A percentile compares a stretch with the other conserved stretches of the same genome.
These are phyloP conservation scores for Drosophila peninsularis DNA, from an alignment of 2,888 invertebrate species.

Conservation along the genomic window DNA sequence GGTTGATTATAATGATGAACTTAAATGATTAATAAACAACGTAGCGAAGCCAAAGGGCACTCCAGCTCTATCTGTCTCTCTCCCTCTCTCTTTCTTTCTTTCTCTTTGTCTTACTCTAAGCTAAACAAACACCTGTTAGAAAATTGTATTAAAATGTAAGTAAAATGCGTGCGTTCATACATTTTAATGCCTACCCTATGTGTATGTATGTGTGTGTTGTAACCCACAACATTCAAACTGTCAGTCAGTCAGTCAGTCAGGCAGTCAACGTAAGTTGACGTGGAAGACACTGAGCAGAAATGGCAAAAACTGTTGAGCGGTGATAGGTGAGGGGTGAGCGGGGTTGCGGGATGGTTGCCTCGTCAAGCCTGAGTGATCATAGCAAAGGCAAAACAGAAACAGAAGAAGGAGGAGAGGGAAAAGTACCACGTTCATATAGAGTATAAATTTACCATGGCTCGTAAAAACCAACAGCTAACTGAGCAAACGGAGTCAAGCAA, in stretches of 20 bases:
- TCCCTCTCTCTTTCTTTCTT: background rate
- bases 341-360: slow-evolving; percentile 34
- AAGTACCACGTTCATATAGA: slow-evolving; percentile 31
- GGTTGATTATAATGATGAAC: slow-evolving; percentile 80
- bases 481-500: slow-evolving; percentile 68
- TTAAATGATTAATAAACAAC: slow-evolving; percentile 82
- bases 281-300: slow-evolving; percentile 61
- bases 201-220: slow-evolving; percentile 36
- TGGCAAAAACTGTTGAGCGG: slow-evolving; percentile 54
- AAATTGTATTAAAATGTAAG: slow-evolving; percentile 40
- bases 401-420: slow-evolving; percentile 21
- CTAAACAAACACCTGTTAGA: slow-evolving; percentile 55
- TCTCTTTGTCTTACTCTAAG: slow-evolving; percentile 1
- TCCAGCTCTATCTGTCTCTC: background rate
- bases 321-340: background rate
- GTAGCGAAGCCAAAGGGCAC: slow-evolving; percentile 54
- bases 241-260: slow-evolving; percentile 69
- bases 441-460: slow-evolving; percentile 58
- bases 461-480: slow-evolving; percentile 47
- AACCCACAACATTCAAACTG: slow-evolving; percentile 59
- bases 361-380: slow-evolving; percentile 81
- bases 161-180: slow-evolving; percentile 63
- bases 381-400: slow-evolving; percentile 40
- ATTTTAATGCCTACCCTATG: slow-evolving; percentile 51
- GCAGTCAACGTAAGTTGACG: slow-evolving; percentile 59